These are phyloP conservation scores for Callorhinus ursinus DNA, from an alignment of 2,113 vertebrate species.

Conservation along the genomic window DNA sequence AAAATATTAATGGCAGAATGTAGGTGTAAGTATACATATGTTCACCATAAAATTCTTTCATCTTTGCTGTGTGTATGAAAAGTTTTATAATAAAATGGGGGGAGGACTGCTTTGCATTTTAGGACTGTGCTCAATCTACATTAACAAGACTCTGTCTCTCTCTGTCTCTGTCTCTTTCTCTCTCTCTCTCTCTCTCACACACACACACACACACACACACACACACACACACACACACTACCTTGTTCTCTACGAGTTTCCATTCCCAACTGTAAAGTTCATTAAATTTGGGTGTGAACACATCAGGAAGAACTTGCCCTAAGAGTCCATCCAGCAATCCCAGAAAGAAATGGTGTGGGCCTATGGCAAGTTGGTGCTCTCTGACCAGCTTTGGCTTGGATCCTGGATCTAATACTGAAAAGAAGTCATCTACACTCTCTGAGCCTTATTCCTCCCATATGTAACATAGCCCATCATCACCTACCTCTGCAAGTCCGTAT, in stretches of 20 bases:
- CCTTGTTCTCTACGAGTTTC: not conserved
- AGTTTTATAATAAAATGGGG: not conserved
- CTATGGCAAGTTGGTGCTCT: accelerated
- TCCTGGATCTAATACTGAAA: not conserved
- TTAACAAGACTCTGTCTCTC: not conserved
- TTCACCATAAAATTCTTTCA: not conserved
- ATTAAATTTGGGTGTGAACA: not conserved
- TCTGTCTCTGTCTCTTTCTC: not conserved
- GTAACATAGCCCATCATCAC: not conserved
- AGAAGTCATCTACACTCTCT: not conserved
- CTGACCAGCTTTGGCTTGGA: not conserved
- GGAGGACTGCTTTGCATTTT: not conserved
- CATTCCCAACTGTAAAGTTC: not conserved
- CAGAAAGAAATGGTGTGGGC: not conserved
- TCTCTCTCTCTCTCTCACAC: not conserved
- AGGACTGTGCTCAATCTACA: not conserved
- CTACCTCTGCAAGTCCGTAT: not conserved
- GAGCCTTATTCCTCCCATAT: not conserved
- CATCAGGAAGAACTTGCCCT: not conserved
- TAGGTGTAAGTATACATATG: not conserved
- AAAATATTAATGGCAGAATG: constrained; percentile 31
- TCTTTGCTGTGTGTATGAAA: not conserved
- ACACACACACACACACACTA: not conserved
- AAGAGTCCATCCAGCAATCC: not conserved
- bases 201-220: not conserved